These are phyloP conservation scores for Leptopilina syphax DNA, from an alignment of 2,888 invertebrate genomes.

Conservation along the genomic window DNA sequence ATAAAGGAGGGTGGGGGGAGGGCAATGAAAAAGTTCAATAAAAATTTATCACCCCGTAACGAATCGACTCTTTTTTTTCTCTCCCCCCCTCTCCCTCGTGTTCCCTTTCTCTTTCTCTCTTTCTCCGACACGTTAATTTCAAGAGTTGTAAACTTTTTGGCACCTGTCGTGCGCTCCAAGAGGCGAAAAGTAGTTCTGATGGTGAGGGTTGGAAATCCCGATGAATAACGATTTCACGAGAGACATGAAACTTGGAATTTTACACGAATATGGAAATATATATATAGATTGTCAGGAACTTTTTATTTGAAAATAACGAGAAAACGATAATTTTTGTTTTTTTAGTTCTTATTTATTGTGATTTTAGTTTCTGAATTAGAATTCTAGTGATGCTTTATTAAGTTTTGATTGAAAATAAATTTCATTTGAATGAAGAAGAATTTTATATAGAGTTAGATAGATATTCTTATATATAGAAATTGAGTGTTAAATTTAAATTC, in stretches of 20 bases:
- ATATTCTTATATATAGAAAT: too few species aligned
- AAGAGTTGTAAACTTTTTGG: conserved; percentile 35
- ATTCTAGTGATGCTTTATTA: too few species aligned
- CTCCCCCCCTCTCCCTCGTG: too few species aligned
- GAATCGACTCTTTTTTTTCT: neutral
- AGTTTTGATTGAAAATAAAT: too few species aligned
- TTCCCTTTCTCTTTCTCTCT: too few species aligned
- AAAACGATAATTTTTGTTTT: neutral
- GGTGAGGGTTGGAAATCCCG: neutral
- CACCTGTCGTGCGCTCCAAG: conserved; percentile 16
- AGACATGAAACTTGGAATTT: conserved; percentile 12
- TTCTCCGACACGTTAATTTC: conserved; percentile 15
- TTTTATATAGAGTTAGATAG: too few species aligned
- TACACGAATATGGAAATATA: neutral
- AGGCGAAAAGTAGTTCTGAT: neutral
- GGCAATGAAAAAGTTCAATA: conserved; percentile 68
- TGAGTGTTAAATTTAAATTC: too few species aligned
- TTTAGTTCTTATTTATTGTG: neutral
- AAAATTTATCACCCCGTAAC: conserved; percentile 63
- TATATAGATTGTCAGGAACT: neutral
- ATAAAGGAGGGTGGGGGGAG: neutral
- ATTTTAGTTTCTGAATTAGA: too few species aligned
- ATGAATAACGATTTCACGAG: conserved; percentile 18
- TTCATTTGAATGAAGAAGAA: too few species aligned
- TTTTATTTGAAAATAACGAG: neutral